Conservation (phyloP, 1,140 invertebrate species). For the Myzus persicae region DNA sequence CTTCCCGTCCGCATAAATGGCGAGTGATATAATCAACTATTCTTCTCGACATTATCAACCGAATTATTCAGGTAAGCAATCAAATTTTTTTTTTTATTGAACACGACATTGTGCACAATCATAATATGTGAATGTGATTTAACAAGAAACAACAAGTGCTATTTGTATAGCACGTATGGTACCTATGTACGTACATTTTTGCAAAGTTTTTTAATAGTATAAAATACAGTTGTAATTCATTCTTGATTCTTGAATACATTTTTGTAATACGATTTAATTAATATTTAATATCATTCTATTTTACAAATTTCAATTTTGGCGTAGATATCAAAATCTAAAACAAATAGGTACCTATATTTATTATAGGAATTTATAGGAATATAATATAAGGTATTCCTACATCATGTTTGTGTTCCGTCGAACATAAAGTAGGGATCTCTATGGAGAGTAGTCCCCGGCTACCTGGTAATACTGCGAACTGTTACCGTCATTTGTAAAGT, state of each 20-base stretch:
- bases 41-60: slow-evolving; percentile 46
- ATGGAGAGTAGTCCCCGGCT: too few relatives aligned
- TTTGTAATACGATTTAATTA: not conserved
- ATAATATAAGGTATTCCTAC: too few relatives aligned
- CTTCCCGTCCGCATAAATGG: not conserved
- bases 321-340: not conserved
- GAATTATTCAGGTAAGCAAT: slow-evolving; percentile 39
- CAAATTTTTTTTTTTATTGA: not conserved
- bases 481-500: too few relatives aligned
- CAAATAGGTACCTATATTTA: not conserved
- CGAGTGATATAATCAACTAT: slow-evolving; percentile 40
- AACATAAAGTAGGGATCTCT: not conserved
- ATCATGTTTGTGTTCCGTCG: not conserved
- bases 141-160: not conserved
- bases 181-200: too few relatives aligned
- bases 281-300: not conserved
- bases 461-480: too few relatives aligned
- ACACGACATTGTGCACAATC: not conserved
- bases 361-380: too few relatives aligned
- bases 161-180: too few relatives aligned
- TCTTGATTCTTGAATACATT: not conserved
- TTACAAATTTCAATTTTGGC: not conserved
- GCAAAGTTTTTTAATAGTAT: not conserved
- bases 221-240: not conserved
- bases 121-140: not conserved